Base-by-base conservation (phyloP, 2,113 vertebrate species). In the Archocentrus centrarchus region DNA sequence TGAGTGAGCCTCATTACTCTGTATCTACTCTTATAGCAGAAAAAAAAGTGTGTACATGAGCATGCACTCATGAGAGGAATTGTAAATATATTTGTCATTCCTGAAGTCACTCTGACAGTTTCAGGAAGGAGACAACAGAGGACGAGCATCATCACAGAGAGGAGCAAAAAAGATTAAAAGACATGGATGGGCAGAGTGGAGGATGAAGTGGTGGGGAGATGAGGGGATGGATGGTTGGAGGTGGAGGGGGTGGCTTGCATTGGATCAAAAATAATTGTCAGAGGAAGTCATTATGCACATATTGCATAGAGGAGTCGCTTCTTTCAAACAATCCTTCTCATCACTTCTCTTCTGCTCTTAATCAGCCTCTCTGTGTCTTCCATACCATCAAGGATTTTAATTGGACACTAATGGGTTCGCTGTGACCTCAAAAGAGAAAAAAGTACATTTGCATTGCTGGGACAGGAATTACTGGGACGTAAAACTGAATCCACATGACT, bases 231-330 rank as follows among this genome's bases (percentile, higher is more conserved):
- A 10, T 73, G 66, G 35, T 57, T 59, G 57, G 77, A 59, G 63
- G 59, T 18, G 57, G 63, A 27, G 24, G 41, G 80, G 81, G 18
- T 37, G 35, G 59, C 66, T 59, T 55, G 37, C 55, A 14, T 75
- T 81, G 85, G 90, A 93, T 95, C 93, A 93, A 90, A 94, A 88
- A 90, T 93, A 95, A 94, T 94, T 94, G 93, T 93, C 91, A 92
- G 83, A 27, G 66, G 88, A 86, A 93, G 90, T 91, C 90, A 91
- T 93, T 89, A 92, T 88, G 84, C 90, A 86, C 82, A 92, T 90
- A 90, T 88, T 89, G 90, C 86, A 85, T 30, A 63, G 83, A 89
- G 80, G 84, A 90, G 86, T 75, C 2, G 60, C 78, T 78, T 85
- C 87, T 81, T 86, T 87, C 66, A 85, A 85, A 63, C 20, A 8